Evolutionary conservation across 92 coral and sea anemone species (phyloP).

Genomic region (Palythoa heliodiscus): DNA sequence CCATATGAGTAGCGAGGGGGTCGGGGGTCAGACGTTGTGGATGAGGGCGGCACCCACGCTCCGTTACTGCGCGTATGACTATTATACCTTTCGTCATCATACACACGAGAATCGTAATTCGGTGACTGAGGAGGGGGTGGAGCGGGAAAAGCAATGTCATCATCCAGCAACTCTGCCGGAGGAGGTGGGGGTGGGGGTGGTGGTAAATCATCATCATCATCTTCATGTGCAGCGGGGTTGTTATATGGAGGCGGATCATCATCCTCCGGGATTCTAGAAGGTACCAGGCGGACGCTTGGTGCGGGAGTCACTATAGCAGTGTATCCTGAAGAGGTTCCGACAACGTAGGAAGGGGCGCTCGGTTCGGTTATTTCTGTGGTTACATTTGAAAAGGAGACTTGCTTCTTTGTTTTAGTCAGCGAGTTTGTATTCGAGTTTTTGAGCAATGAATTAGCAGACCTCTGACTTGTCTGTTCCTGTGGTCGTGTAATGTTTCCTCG

Average conservation of each 20-base stretch:
- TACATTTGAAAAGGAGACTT: conserved; percentile 90
- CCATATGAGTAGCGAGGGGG: conserved; percentile 1
- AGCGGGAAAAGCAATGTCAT: conserved; percentile 66
- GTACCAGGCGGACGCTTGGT: conserved; percentile 86
- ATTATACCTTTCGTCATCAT: conserved; percentile 51
- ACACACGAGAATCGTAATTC: conserved; percentile 43
- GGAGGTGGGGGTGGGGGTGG: conserved; percentile 96
- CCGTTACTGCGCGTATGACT: conserved; percentile 48
- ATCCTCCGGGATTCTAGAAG: conserved; percentile 81
- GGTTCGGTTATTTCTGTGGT: conserved; percentile 97
- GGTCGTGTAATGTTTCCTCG: conserved; percentile 47
- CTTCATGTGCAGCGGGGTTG: conserved; percentile 68
- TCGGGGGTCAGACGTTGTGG: conserved; percentile 34
- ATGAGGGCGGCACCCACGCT: conserved; percentile 52
- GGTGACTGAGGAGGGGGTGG: conserved; percentile 78
- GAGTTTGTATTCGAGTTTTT: conserved; percentile 53
- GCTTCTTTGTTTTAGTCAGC: conserved; percentile 71
- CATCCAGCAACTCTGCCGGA: conserved; percentile 61
- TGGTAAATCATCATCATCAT: conserved; percentile 71
- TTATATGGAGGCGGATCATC: conserved; percentile 60
- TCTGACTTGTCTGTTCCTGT: conserved; percentile 29
- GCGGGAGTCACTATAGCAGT: conserved; percentile 84
- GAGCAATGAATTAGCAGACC: conserved; percentile 57
- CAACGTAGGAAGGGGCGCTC: conserved; percentile 77
- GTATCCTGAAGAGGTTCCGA: conserved; percentile 74